Conservation (phyloP, 2,888 invertebrate genomes). For the Leucoptera coffeella region DNA sequence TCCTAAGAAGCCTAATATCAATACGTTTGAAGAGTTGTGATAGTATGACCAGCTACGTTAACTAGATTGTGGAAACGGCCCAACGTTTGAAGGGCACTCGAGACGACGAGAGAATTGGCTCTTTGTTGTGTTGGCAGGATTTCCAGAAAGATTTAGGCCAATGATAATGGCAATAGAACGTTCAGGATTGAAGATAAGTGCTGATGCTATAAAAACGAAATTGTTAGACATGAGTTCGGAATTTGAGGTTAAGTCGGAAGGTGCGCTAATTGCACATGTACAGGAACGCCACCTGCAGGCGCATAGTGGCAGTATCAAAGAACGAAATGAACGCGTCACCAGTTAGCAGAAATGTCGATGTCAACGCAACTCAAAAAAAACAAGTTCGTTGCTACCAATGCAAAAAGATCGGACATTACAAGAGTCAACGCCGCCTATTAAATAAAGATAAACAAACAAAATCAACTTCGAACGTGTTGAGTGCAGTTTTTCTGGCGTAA, state of each 20-base stretch:
- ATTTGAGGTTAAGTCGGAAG: slow-evolving; percentile 1
- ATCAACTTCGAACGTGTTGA: not conserved
- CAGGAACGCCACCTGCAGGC: not conserved
- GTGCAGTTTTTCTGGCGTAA: not conserved
- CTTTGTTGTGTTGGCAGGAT: not conserved
- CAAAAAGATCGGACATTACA: slow-evolving; percentile 1
- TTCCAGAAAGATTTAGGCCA: slow-evolving; percentile 1
- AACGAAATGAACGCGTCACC: not conserved
- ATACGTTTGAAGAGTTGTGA: slow-evolving; percentile 2
- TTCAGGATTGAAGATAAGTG: slow-evolving; percentile 1
- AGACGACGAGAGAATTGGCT: slow-evolving; percentile 1
- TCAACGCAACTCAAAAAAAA: too few species aligned
- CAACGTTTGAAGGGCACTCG: slow-evolving; percentile 3
- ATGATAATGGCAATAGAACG: slow-evolving; percentile 2
- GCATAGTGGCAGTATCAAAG: not conserved
- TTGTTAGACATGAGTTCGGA: slow-evolving; percentile 1
- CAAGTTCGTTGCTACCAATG: not conserved
- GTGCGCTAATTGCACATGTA: not conserved
- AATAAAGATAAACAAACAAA: slow-evolving; percentile 2
- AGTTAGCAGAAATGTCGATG: not conserved
- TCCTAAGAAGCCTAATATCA: slow-evolving; percentile 1
- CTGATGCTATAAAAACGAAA: slow-evolving; percentile 1
- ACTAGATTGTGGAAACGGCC: slow-evolving; percentile 2
- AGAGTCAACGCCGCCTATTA: not conserved
- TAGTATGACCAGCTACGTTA: slow-evolving; percentile 2